These are phyloP conservation scores for Drosophila suboccidentalis DNA, from an alignment of 2,888 invertebrate genomes.

Conservation along the genomic window DNA sequence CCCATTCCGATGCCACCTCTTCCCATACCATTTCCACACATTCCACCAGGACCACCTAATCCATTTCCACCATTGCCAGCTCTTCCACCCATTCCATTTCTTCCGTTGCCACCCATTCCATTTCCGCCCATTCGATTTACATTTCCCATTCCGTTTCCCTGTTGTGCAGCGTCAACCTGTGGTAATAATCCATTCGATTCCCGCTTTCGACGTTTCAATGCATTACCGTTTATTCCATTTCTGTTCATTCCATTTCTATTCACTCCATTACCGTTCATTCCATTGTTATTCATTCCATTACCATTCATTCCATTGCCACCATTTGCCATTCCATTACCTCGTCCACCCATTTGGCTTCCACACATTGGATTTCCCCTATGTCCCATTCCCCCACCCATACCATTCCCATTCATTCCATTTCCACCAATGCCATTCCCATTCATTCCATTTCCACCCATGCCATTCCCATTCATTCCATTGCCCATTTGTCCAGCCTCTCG, in stretches of 20 bases:
- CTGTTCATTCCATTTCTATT: conserved; percentile 13
- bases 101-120: conserved; percentile 13
- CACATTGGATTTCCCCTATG: conserved; percentile 9
- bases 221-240: conserved; percentile 23
- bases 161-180: conserved; percentile 26
- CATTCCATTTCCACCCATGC: conserved; percentile 30
- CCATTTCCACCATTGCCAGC: conserved; percentile 16
- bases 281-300: conserved; percentile 14
- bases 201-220: conserved; percentile 21
- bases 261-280: conserved; percentile 28
- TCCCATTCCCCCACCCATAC: conserved; percentile 6
- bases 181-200: conserved; percentile 5
- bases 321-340: conserved; percentile 18
- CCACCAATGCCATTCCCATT: conserved; percentile 20
- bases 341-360: conserved; percentile 21
- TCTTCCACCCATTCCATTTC: conserved; percentile 17
- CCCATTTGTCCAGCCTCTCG: conserved; percentile 29
- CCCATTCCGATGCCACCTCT: conserved; percentile 8
- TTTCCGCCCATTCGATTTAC: conserved; percentile 16
- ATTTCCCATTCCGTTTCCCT: conserved; percentile 26
- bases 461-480: conserved; percentile 26
- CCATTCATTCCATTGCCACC: background rate
- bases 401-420: conserved; percentile 28
- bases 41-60: background rate
- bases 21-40: conserved; percentile 16